These are phyloP conservation scores for Arothron firmamentum DNA, from an alignment of 2,113 vertebrate species.

Conservation along the genomic window DNA sequence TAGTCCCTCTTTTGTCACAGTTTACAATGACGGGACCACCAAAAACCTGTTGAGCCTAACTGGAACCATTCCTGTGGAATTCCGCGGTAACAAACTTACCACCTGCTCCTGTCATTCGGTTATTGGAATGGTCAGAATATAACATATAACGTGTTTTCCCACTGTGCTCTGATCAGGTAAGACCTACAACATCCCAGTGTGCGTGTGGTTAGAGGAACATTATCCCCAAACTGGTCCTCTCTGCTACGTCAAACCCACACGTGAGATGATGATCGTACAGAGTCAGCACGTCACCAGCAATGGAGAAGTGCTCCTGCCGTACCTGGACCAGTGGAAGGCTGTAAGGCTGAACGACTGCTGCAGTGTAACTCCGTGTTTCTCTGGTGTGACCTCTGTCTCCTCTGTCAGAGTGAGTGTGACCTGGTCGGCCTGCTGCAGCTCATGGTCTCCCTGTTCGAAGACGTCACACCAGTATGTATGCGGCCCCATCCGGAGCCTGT, in stretches of 20 bases:
- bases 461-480: constrained; percentile 83
- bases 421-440: constrained; percentile 86
- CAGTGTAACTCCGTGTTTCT: no score
- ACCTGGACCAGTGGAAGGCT: constrained; percentile 88
- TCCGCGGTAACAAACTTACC: constrained; percentile 69
- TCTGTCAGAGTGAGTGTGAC: constrained; percentile 81
- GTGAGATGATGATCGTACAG: constrained; percentile 83
- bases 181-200: constrained; percentile 86
- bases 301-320: constrained; percentile 86
- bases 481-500: constrained; percentile 43
- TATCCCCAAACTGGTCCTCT: constrained; percentile 88
- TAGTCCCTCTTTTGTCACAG: constrained; percentile 61
- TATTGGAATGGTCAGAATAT: background rate
- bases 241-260: constrained; percentile 88
- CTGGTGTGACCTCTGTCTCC: background rate
- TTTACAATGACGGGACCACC: constrained; percentile 87
- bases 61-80: constrained; percentile 84
- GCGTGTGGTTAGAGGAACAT: constrained; percentile 86
- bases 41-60: constrained; percentile 84
- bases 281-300: constrained; percentile 82
- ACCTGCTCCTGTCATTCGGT: background rate
- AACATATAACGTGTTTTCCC: no score
- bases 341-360: constrained; percentile 64
- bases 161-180: constrained; percentile 64
- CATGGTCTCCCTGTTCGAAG: constrained; percentile 85